A percentile compares a stretch with the other conserved stretches of the same genome.
Evolutionary conservation across 2,113 vertebrate genomes (phyloP).

Genomic region (Carassius auratus): DNA sequence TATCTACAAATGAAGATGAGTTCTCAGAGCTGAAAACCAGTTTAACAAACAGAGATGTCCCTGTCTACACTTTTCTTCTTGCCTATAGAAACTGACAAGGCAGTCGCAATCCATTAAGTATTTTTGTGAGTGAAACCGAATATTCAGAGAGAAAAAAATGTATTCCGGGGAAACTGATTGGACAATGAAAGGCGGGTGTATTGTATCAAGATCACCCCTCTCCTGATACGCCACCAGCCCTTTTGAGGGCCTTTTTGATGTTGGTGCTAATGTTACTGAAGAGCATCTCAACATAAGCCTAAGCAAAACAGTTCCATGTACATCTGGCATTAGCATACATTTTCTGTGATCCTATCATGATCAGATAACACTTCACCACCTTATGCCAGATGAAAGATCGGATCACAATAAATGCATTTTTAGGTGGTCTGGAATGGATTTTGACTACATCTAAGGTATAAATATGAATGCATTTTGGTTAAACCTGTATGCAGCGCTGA

Average conservation of each 20-base stretch:
- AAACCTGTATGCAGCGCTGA: background rate
- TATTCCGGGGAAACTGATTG: background rate
- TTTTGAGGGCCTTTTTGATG: background rate
- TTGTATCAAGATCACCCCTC: too few relatives aligned
- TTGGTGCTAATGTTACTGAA: background rate
- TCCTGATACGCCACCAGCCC: background rate
- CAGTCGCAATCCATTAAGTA: background rate
- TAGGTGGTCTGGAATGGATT: background rate
- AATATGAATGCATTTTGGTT: background rate
- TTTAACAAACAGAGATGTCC: background rate
- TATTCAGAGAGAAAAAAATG: background rate
- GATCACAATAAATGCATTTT: background rate
- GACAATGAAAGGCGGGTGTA: background rate
- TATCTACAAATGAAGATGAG: constrained; percentile 19
- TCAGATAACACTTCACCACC: background rate
- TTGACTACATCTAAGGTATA: background rate
- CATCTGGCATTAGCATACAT: background rate
- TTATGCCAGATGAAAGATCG: background rate
- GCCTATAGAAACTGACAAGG: background rate
- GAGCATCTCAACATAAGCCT: background rate
- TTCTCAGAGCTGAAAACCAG: background rate
- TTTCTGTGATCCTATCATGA: background rate
- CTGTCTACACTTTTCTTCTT: background rate
- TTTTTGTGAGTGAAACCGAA: background rate
- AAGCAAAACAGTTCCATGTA: background rate